phyloP scores from a whole-genome alignment of 2,113 vertebrate species.

The Asarcornis scutulata region DNA sequence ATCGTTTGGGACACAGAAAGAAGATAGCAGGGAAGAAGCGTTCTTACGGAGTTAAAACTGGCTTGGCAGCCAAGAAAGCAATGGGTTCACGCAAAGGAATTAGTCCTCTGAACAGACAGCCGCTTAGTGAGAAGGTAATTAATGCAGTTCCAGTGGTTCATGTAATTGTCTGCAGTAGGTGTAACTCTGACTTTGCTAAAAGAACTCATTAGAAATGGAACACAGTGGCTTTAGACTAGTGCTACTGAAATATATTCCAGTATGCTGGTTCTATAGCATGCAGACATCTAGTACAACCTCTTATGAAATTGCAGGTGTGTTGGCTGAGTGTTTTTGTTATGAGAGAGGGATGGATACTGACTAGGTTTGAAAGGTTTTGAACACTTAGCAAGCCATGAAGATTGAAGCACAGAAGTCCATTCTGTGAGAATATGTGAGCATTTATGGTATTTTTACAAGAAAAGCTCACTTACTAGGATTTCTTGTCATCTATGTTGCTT shows the following conservation, averaged over 20 bases:
- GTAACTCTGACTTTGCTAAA: background rate
- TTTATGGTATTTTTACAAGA: background rate
- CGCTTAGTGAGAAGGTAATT: conserved; percentile 83
- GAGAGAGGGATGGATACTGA: background rate
- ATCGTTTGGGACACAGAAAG: conserved; percentile 77
- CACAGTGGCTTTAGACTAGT: background rate
- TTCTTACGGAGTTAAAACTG: conserved; percentile 88
- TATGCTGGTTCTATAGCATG: background rate
- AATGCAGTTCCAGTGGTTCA: background rate
- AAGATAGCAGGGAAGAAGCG: conserved; percentile 78
- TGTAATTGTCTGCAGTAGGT: background rate
- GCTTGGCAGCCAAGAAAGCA: conserved; percentile 87
- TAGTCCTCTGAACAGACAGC: conserved; percentile 86
- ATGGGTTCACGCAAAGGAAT: conserved; percentile 80
- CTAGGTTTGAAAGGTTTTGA: background rate
- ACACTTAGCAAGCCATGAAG: background rate
- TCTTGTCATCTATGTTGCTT: background rate
- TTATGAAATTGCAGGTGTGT: background rate
- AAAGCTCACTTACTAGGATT: background rate
- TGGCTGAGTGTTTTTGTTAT: background rate
- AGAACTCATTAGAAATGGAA: background rate
- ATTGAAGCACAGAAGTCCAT: background rate
- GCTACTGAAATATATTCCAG: background rate
- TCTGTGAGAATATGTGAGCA: background rate
- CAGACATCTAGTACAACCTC: background rate